Base-by-base conservation (phyloP, 2,113 vertebrate genomes). In the Mirounga angustirostris region DNA sequence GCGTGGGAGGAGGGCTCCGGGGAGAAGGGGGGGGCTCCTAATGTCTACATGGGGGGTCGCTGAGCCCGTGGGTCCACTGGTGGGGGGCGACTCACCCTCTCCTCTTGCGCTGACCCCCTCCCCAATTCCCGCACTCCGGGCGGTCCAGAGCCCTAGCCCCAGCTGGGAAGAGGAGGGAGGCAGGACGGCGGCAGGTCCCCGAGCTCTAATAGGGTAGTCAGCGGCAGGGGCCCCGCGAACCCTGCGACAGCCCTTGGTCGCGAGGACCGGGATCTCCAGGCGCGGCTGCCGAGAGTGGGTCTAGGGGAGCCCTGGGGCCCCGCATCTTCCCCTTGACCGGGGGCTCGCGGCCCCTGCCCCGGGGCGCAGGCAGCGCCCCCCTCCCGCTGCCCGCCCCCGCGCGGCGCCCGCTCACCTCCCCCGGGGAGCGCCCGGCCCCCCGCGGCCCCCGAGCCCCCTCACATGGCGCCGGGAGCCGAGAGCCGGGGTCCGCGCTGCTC, bases 371-470 rank as follows among this genome's bases (percentile, higher is more conserved):
- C 65, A n/a, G 58, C 19, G 33, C 65, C 52, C n/a, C n/a, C 54
- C 63, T 63, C 87, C 91, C 82, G 19, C 69, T 6, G 21, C 78
- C 71, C 74, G 18, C 73, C 46, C 85, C 83, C 74, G 10, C 71
- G 22, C 36, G 11, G 85, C 50, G 26, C 61, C 59, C 2, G 85
- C 97, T 98, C 97, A 98, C 98, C 98, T 98, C 95, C 93, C 96
- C 95, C 54, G 91, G 97, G 97, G 98, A 98, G 98, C 97, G 50
- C 95, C 85, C 61, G 98, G 96, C 95, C 89, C 97, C 96, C 97
- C 88, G 97, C 91, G 88, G 96, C 93, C 93, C 97, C 96, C 50
- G 91, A 56, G 15, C 59, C 96, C 96, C 96, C 95, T 98, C 98
- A 98, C 98, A 97, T 97, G 97, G 97, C 96, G 95, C 96, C 96